These are phyloP conservation scores for Melanchra persicariae DNA, from an alignment of 2,888 invertebrate species.

Conservation along the genomic window DNA sequence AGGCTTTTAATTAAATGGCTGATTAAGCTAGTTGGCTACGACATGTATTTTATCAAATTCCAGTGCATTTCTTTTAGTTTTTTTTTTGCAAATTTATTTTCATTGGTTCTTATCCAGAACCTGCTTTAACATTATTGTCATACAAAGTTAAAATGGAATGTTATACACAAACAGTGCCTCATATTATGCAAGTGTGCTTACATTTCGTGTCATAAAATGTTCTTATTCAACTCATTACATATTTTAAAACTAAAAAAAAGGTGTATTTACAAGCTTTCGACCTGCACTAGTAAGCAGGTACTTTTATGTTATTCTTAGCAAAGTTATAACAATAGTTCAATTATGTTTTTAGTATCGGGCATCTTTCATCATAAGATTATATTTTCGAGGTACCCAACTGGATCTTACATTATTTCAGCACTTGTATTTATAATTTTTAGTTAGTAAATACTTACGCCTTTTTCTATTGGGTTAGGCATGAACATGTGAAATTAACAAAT, in stretches of 20 bases:
- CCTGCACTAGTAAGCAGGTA: slow-evolving; percentile 52
- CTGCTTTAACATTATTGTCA: slow-evolving; percentile 36
- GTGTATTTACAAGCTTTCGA: slow-evolving; percentile 62
- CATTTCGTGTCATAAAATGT: slow-evolving; percentile 38
- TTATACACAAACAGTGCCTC: slow-evolving; percentile 61
- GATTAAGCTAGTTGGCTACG: too few species aligned
- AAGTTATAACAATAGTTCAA: slow-evolving; percentile 54
- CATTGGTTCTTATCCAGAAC: slow-evolving; percentile 17
- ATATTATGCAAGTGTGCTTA: slow-evolving; percentile 64
- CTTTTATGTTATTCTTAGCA: slow-evolving; percentile 53
- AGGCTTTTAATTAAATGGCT: too few species aligned
- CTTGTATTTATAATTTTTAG: neutral
- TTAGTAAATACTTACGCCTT: neutral
- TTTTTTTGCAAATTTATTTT: slow-evolving; percentile 1
- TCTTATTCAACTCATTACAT: slow-evolving; percentile 34
- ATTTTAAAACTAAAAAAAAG: slow-evolving; percentile 40
- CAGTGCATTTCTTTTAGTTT: neutral
- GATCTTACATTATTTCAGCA: neutral
- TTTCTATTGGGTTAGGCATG: too few species aligned
- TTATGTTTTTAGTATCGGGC: slow-evolving; percentile 31
- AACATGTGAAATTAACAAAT: neutral
- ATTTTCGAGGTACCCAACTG: neutral
- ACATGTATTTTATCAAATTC: slow-evolving; percentile 6
- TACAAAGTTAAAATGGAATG: slow-evolving; percentile 56
- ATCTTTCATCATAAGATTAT: slow-evolving; percentile 28